phyloP scores from a whole-genome alignment of 2,888 invertebrate species.

The Mimas tiliae region DNA sequence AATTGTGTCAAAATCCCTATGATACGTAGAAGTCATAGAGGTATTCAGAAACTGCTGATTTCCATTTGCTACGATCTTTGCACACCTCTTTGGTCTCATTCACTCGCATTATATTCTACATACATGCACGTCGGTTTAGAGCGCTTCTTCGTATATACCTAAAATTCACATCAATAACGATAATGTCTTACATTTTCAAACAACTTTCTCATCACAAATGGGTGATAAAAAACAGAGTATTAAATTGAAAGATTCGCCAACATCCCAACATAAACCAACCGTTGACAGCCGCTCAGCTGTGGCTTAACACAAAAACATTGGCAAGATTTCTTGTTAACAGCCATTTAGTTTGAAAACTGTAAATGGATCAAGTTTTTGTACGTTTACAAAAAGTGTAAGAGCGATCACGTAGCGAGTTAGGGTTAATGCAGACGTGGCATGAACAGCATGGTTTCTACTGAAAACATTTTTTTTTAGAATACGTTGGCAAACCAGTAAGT shows the following conservation, averaged over 20 bases:
- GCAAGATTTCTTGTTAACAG: not conserved
- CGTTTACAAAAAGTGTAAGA: slow-evolving; percentile 8
- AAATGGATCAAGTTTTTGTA: slow-evolving; percentile 17
- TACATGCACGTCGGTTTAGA: no score
- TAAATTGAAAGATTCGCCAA: not conserved
- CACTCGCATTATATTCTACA: no score
- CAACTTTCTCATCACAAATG: not conserved
- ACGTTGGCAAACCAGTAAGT: no score
- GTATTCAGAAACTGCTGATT: no score
- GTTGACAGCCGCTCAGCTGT: not conserved
- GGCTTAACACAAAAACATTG: not conserved
- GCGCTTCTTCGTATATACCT: no score
- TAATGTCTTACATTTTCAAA: not conserved
- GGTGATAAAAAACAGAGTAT: not conserved
- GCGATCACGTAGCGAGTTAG: slow-evolving; percentile 7
- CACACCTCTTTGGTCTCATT: not conserved
- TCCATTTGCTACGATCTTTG: no score
- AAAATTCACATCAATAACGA: no score
- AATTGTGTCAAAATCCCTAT: no score
- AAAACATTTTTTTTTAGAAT: no score
- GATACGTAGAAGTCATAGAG: no score
- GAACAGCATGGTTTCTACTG: no score
- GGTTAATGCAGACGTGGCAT: no score
- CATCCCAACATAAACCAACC: not conserved
- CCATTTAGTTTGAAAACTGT: slow-evolving; percentile 14